Evolutionary conservation across 2,797 vertebrate genomes (phyloP).

Genomic region (Lophius americanus): DNA sequence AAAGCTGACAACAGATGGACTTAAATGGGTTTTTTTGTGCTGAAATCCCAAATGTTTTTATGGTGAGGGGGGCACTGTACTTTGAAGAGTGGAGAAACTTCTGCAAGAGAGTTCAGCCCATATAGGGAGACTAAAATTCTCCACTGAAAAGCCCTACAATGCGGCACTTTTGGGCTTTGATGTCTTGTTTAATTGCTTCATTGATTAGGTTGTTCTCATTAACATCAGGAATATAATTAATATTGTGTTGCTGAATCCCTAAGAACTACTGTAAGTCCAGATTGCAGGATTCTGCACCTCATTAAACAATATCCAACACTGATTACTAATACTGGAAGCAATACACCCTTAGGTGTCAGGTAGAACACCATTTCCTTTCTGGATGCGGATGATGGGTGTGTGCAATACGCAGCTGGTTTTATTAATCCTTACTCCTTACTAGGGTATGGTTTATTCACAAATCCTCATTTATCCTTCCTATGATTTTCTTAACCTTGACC

Average conservation of each 20-base stretch:
- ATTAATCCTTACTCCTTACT: no score
- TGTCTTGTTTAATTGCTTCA: conserved; percentile 24
- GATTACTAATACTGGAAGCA: not conserved
- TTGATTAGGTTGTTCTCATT: conserved; percentile 17
- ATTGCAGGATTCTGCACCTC: not conserved
- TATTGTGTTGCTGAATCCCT: not conserved
- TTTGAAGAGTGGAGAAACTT: conserved; percentile 29
- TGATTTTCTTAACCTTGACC: not conserved
- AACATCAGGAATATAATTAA: conserved; percentile 1
- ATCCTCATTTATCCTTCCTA: not conserved
- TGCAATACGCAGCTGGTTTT: no score
- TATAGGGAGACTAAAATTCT: conserved; percentile 24
- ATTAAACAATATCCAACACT: not conserved
- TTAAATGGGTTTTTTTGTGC: not conserved
- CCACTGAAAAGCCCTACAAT: conserved; percentile 25
- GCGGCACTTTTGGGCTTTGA: conserved; percentile 27
- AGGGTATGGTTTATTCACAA: no score
- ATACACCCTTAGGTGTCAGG: not conserved
- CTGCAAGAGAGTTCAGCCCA: conserved; percentile 26
- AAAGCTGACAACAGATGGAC: not conserved
- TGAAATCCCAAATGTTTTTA: conserved; percentile 24
- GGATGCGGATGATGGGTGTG: not conserved
- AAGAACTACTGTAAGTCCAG: not conserved
- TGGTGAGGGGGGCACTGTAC: conserved; percentile 15
- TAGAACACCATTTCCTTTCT: not conserved